A percentile compares a stretch with the other conserved stretches of the same genome.
Evolutionary conservation across 2,113 vertebrate genomes (phyloP).

Genomic region (Sinocyclocheilus grahami): DNA sequence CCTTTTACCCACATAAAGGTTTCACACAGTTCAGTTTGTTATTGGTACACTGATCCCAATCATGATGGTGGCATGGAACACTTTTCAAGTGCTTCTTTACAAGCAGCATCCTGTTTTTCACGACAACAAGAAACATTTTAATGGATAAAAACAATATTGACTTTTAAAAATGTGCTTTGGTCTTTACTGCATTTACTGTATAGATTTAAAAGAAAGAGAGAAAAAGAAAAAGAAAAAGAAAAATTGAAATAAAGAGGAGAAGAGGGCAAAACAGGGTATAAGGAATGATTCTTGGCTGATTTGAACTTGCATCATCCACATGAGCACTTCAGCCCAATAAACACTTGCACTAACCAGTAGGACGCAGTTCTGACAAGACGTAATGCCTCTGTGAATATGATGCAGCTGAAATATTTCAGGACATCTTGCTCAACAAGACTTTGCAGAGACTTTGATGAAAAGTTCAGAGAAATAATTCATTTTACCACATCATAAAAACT

Average conservation of each 20-base stretch:
- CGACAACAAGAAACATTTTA: background rate
- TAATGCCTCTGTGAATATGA: background rate
- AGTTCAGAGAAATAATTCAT: slow-evolving; percentile 4
- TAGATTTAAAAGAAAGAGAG: background rate
- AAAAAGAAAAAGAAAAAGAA: background rate
- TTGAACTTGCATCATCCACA: background rate
- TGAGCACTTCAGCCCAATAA: background rate
- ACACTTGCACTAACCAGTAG: background rate
- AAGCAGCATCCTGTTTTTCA: background rate
- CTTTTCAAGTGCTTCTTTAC: background rate
- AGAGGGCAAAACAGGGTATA: background rate
- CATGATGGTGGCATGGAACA: background rate
- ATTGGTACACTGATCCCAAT: background rate
- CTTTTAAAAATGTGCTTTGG: background rate
- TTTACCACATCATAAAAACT: background rate
- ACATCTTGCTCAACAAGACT: background rate
- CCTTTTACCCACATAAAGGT: background rate
- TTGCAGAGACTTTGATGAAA: background rate
- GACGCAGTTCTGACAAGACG: background rate
- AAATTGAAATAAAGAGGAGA: background rate
- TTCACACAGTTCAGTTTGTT: background rate
- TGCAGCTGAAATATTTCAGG: background rate
- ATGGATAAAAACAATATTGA: background rate
- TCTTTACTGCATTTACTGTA: background rate
- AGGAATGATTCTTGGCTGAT: background rate